Base-by-base conservation (phyloP, 1,140 invertebrate genomes). In the Drosophila parabipectinata region DNA sequence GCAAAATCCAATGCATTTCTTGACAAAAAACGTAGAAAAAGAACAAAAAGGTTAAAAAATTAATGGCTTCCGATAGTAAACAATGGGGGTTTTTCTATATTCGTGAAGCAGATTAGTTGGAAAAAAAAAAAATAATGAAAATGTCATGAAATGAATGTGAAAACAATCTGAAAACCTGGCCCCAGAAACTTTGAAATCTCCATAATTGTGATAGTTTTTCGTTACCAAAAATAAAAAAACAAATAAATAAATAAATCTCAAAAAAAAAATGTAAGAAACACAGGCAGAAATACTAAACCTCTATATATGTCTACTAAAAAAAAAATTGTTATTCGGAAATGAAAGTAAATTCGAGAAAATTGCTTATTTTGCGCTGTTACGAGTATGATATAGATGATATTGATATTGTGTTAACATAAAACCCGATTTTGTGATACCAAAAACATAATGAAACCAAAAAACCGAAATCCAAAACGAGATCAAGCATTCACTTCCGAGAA, bases 191-290 rank as follows among this genome's bases (percentile, higher is more conserved):
- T 30, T 56, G 4, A 82, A 87, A 82, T 64, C 75, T 85, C 69
- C 73, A 69, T 78, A 82, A 87, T 72, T 85, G 82, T 85, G 82
- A 85, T 85, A 85, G 74, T 80, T 60, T 80, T 76, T 80, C 77
- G 72, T 63, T 79, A 79, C 71, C 57, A 54, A 75, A 57, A 69
- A 57, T 39, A 60, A 56, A 57, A 60, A 52, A 61, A 34, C 58
- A 63, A 55, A 54, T 28, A 32, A 61, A 34, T 58, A 63, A 55
- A 54, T 57, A 28, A 32, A 34, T 28, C 21, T 69, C n/a, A 44
- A 30, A 48, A 37, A 60, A 34, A 61, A n/a, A 28, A 18, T 15
- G 51, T 48, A 58, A 12, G 39, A 48, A 32, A 53, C 30, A 12
- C 14, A 37, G 18, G 18, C 15, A 53, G n/a, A 30, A 55, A 45